Evolutionary conservation across 2,797 vertebrate species (phyloP), one percentile per base, ranked within the genome.

Genomic region (Oreonectes daqikongensis): DNA sequence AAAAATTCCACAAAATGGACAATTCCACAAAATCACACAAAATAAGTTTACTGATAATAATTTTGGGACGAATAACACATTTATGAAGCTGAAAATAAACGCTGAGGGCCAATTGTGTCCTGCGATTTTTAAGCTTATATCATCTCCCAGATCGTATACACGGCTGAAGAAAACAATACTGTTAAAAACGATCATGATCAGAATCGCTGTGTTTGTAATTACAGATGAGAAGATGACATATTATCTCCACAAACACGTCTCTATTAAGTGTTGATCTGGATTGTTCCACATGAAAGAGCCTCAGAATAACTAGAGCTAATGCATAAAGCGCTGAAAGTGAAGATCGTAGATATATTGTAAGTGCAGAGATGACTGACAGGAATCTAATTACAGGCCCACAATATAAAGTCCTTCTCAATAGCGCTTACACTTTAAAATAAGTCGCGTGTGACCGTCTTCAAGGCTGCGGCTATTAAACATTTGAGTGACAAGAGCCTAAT

Each of bases 381-480:
- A 78, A 68, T 64, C 42, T 30, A 83, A 77, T 80, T 78, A 72
- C 35, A 17, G 20, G 14, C 17, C 17, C 12, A 2, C 14, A 44
- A 32, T 63, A 22, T 65, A 66, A 38, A 65, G 52, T 35, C 38
- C n/a, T 69, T 48, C 77, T 65, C 71, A 26, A 46, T 81, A 71
- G 15, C 52, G 40, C 64, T 32, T 55, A 46, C 40, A 55, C 74
- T 72, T 79, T 69, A 70, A 46, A 67, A 66, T 73, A 77, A 77
- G 66, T 81, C 53, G 53, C 71, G 83, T 79, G 81, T 83, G 79
- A 82, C 83, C 70, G 67, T 73, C 44, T 83, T 83, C 79, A 85
- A 83, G 42, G 68, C 77, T 53, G 38, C 53, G 30, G 65, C 69
- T 73, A 82, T 80, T 83, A 77, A 42, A 40, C 38, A 69, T 55